These are phyloP conservation scores for Chauna torquata DNA, from an alignment of 2,113 vertebrate genomes.

Conservation along the genomic window DNA sequence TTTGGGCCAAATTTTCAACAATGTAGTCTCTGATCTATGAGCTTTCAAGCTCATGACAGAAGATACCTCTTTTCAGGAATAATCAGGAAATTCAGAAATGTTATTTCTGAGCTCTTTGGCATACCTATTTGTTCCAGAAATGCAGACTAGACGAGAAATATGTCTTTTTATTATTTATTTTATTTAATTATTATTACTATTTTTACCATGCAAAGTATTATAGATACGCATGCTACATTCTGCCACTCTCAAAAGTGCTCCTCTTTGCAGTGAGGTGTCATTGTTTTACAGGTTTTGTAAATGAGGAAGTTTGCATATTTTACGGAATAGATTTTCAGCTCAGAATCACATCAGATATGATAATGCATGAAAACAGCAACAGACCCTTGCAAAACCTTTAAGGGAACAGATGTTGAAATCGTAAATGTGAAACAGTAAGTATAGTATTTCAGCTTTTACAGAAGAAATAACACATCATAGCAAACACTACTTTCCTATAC, in stretches of 20 bases:
- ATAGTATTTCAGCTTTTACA: background rate
- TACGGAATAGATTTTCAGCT: background rate
- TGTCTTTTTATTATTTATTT: too few species aligned
- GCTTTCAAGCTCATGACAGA: background rate
- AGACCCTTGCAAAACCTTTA: background rate
- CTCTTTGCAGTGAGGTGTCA: background rate
- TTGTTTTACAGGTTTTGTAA: background rate
- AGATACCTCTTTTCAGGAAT: background rate
- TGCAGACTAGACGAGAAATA: background rate
- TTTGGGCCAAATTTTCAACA: background rate
- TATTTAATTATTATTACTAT: background rate
- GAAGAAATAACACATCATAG: background rate
- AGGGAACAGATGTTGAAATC: constrained; percentile 3
- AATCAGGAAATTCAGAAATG: background rate
- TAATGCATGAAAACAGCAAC: background rate
- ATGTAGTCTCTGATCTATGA: background rate
- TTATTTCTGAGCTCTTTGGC: background rate
- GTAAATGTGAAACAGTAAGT: background rate
- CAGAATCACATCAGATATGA: background rate
- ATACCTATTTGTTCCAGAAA: background rate
- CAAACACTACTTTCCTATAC: background rate
- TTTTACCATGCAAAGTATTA: background rate
- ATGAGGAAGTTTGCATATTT: background rate
- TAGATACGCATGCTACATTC: background rate
- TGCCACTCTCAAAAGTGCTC: background rate